Evolutionary conservation across 2,888 invertebrate genomes (phyloP).

Genomic region (Venusia cambrica): DNA sequence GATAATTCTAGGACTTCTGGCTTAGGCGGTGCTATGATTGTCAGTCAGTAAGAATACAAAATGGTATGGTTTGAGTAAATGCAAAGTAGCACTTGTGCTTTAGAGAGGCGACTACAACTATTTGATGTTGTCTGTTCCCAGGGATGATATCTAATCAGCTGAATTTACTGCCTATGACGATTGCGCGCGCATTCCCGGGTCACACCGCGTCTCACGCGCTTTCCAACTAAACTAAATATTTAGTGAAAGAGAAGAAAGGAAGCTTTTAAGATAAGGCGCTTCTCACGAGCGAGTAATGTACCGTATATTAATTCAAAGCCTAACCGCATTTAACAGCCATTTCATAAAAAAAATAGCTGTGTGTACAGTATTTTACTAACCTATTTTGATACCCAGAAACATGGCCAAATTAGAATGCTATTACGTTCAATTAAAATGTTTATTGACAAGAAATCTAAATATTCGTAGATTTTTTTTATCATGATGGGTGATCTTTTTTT

Average conservation of each 20-base stretch:
- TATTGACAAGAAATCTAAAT: too few relatives aligned
- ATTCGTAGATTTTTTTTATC: too few relatives aligned
- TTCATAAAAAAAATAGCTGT: too few relatives aligned
- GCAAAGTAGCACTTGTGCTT: constrained; percentile 23
- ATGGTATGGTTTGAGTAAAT: background rate
- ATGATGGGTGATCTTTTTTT: too few relatives aligned
- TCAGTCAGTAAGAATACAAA: too few relatives aligned
- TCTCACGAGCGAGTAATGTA: constrained; percentile 44
- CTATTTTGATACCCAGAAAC: too few relatives aligned
- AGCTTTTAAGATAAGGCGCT: constrained; percentile 65
- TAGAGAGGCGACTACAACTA: constrained; percentile 45
- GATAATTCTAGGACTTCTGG: too few relatives aligned
- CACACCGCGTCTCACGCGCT: constrained; percentile 45
- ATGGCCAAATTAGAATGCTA: too few relatives aligned
- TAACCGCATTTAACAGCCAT: constrained; percentile 8
- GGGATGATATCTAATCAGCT: constrained; percentile 72
- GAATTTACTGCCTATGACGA: constrained; percentile 66
- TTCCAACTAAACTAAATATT: constrained; percentile 72
- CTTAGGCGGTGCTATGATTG: too few relatives aligned
- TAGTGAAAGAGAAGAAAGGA: constrained; percentile 60
- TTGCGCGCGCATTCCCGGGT: constrained; percentile 52
- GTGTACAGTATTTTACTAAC: too few relatives aligned
- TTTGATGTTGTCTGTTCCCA: constrained; percentile 71
- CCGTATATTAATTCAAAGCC: constrained; percentile 11
- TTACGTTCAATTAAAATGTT: too few relatives aligned